These are phyloP conservation scores for Litoditis marina DNA, from an alignment of 2,888 invertebrate species.

Conservation along the genomic window DNA sequence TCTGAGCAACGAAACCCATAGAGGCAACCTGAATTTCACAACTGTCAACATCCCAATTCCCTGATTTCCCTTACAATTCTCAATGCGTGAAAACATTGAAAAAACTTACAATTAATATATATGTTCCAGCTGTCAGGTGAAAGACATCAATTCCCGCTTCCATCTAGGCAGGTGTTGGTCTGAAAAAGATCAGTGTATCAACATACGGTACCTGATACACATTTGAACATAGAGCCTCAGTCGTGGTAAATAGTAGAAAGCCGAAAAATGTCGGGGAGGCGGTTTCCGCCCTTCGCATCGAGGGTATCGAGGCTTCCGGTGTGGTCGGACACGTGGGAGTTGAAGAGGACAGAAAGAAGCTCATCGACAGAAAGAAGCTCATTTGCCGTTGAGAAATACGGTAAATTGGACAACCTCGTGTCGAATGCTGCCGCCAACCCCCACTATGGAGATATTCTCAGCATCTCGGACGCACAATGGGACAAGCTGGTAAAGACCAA, in stretches of 20 bases:
- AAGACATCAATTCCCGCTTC: no score
- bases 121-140: no score
- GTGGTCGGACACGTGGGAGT: conserved; percentile 86
- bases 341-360: conserved; percentile 74
- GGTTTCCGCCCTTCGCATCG: conserved; percentile 71
- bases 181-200: no score
- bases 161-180: no score
- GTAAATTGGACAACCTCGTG: conserved; percentile 78
- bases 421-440: conserved; percentile 94
- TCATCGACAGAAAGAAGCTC: conserved; percentile 67
- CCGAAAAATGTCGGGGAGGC: conserved; percentile 75
- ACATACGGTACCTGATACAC: no score
- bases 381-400: conserved; percentile 36
- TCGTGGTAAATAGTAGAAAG: conserved; percentile 86
- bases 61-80: no score
- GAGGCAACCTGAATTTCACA: no score
- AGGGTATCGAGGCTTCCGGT: conserved; percentile 76
- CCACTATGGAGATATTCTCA: conserved; percentile 75
- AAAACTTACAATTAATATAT: no score
- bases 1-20: no score
- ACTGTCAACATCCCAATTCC: no score
- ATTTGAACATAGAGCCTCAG: conserved; percentile 89
- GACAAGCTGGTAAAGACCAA: conserved; percentile 52
- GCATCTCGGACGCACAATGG: conserved; percentile 65
- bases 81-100: no score